Percentiles rank a stretch among this genome's conserved stretches.
These are phyloP conservation scores for Ormyrus thymus DNA, from an alignment of 2,888 invertebrate species.

Conservation along the genomic window DNA sequence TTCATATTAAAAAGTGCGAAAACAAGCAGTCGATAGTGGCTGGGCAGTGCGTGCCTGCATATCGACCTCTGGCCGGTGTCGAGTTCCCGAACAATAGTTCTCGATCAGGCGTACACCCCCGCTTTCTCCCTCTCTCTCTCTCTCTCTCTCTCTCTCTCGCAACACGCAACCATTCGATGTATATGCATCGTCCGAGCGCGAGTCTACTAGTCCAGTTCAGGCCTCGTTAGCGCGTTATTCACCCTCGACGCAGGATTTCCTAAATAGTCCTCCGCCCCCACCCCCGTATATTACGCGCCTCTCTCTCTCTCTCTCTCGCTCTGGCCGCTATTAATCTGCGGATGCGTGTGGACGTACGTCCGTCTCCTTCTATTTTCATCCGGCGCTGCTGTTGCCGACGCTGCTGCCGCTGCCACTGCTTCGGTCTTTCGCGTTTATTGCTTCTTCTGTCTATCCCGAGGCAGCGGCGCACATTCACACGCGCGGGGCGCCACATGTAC, in stretches of 20 bases:
- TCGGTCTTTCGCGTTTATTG: slow-evolving; percentile 35
- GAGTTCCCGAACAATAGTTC: slow-evolving; percentile 24
- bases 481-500: not conserved
- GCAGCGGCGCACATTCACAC: not conserved
- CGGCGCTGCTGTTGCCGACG: not conserved
- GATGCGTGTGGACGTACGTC: slow-evolving; percentile 1
- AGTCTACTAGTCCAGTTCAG: slow-evolving; percentile 25
- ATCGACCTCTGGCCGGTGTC: slow-evolving; percentile 7
- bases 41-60: not conserved
- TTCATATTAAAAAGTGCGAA: too few relatives aligned
- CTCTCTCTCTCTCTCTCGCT: slow-evolving; percentile 11
- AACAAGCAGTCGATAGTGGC: too few relatives aligned
- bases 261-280: slow-evolving; percentile 48
- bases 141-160: too few relatives aligned
- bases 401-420: slow-evolving; percentile 1
- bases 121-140: too few relatives aligned
- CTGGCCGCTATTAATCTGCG: slow-evolving; percentile 28
- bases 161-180: too few relatives aligned
- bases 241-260: slow-evolving; percentile 56
- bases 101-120: slow-evolving; percentile 15
- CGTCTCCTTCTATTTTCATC: not conserved
- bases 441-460: slow-evolving; percentile 18
- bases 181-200: slow-evolving; percentile 1
- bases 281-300: not conserved
- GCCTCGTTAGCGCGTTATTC: slow-evolving; percentile 57